These are phyloP conservation scores for Hiodon tergisus DNA, from an alignment of 2,113 vertebrate genomes.

Conservation along the genomic window DNA sequence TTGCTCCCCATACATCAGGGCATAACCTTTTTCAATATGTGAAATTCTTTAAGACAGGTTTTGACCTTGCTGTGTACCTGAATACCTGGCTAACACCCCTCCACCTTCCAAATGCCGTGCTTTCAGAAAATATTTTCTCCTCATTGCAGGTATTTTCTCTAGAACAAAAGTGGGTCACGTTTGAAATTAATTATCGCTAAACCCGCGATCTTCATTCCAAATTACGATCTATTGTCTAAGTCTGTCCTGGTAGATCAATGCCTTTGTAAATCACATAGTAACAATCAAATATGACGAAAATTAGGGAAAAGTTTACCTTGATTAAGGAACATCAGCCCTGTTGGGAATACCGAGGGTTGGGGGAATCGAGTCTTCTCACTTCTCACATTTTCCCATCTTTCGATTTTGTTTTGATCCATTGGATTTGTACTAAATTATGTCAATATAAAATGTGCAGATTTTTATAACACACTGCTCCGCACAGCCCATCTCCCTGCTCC, in stretches of 20 bases:
- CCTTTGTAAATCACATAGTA: background rate
- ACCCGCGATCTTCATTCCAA: background rate
- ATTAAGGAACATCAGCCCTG: slow-evolving; percentile 45
- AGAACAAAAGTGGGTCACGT: background rate
- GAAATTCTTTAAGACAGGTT: slow-evolving; percentile 2
- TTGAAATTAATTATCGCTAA: background rate
- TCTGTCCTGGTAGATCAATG: background rate
- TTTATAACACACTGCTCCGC: slow-evolving; percentile 31
- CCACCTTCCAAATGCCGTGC: background rate
- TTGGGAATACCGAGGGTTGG: slow-evolving; percentile 42
- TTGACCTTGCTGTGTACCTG: slow-evolving; percentile 48
- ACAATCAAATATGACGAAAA: background rate
- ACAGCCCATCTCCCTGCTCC: slow-evolving; percentile 37
- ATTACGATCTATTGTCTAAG: background rate
- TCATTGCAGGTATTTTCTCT: slow-evolving; percentile 1
- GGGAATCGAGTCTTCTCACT: slow-evolving; percentile 42
- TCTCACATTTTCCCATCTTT: slow-evolving; percentile 44
- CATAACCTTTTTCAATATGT: background rate
- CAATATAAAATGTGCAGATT: slow-evolving; percentile 30
- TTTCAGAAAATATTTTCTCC: slow-evolving; percentile 4
- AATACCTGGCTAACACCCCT: slow-evolving; percentile 27
- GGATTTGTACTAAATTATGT: slow-evolving; percentile 31
- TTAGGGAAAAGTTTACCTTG: slow-evolving; percentile 47
- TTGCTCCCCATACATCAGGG: background rate
- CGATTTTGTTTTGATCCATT: slow-evolving; percentile 36